Base-by-base conservation (phyloP, 2,113 vertebrate genomes). In the Cardinalis cardinalis region DNA sequence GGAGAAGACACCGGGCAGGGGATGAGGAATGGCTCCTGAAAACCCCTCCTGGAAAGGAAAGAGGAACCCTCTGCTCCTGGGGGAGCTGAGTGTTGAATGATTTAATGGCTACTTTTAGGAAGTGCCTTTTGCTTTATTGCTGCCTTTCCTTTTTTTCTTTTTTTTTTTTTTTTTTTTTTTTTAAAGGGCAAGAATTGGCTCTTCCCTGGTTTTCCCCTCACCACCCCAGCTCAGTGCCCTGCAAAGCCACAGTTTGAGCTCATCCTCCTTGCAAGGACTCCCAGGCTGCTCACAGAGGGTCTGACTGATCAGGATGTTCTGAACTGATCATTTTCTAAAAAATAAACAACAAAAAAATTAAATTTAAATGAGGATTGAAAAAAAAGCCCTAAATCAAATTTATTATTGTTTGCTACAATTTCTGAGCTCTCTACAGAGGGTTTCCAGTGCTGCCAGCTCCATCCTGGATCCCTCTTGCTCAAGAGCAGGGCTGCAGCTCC, bases 31-130 rank as follows among this genome's bases (percentile, higher is more conserved):
- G 87, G 94, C 58, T 94, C 96, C 93, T 84, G 90, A 90, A 97
- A 96, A 73, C 75, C 93, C 93, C 52, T 96, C 95, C 94, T 97
- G 96, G 90, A 96, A 95, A 95, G 95, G 96, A 96, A 95, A 97
- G 97, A 97, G 96, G 97, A 97, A 46, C 96, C 63, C 64, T 86
- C 24, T 23, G 41, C 71, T 96, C 97, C 92, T 92, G 0, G 14
- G 93, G 93, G 98, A 94, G 82, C 61, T 16, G 79, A 5, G 90
- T 94, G 97, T 55, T 96, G 97, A 97, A 97, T 98, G 98, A 98
- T 98, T 98, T 98, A 98, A 96, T 96, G 95, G 96, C 96, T 97
- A 97, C 98, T 97, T 98, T 84, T 96, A 98, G 98, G 97, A 98
- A 98, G 98, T 97, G 91, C 94, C 93, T 98, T 97, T 90, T 96